Evolutionary conservation across 2,113 vertebrate species (phyloP), one percentile per base, ranked within the genome.

Genomic region (Drymodes brunneopygia): DNA sequence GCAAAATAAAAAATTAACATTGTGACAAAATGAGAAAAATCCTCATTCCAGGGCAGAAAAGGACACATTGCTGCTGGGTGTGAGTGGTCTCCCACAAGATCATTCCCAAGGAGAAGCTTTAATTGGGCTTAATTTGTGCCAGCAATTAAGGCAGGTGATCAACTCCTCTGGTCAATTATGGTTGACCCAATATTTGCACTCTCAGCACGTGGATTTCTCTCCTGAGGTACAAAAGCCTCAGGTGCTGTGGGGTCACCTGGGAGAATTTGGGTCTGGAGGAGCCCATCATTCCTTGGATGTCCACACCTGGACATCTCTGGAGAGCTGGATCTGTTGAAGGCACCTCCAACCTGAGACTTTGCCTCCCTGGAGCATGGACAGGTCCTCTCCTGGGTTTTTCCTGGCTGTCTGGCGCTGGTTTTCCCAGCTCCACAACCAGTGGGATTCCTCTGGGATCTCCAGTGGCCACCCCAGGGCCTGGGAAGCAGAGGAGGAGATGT

Each of bases 201-300:
- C 48, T 38, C 5, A 0, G n/a, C 61, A 42, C 0, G 0, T 8
- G 16, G 7, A 3, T 80, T 80, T 47, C 31, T 16, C 56, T 82
- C 51, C 75, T 25, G 54, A 54, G 61, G 48, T 7, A 53, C 54
- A 38, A 90, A 57, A 78, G 6, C 35, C 58, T 35, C 31, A 4
- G 25, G 38, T 44, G 31, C 40, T 44, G 9, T 8, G 27, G 69
- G 27, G 27, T n/a, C 62, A 47, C 22, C 35, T 36, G 69, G 11
- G 57, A 24, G 25, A 28, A 35, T 5, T 23, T 40, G 38, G 24
- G 23, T 35, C 29, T 2, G 16, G 12, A 48, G 47, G 38, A 81
- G n/a, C 11, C 21, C 54, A 3, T 3, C 25, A 16, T 18, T 71
- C 9, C 38, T 51, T 45, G 56, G 33, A 15, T 70, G 45, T 40